Percentiles rank a stretch among this genome's conserved stretches.
phyloP scores from a whole-genome alignment of 2,113 vertebrate species.

The Indicator indicator region DNA sequence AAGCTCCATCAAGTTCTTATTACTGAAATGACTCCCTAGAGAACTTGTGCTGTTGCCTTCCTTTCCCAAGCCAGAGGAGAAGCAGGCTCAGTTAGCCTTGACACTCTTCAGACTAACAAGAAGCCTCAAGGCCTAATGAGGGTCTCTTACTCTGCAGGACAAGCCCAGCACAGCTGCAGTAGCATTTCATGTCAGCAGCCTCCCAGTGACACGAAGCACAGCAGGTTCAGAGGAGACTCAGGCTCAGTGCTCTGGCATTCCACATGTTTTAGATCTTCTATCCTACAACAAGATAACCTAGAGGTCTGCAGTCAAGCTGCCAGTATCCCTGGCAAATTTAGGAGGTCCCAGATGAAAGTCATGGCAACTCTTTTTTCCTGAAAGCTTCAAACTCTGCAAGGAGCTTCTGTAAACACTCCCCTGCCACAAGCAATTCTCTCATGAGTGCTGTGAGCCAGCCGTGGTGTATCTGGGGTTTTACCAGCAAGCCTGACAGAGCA shows the following conservation, averaged over 20 bases:
- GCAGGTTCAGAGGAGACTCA: background rate
- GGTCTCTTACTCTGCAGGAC: background rate
- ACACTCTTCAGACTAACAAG: background rate
- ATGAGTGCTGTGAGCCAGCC: background rate
- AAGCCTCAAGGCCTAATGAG: background rate
- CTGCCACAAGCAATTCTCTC: background rate
- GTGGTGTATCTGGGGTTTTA: background rate
- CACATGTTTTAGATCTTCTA: background rate
- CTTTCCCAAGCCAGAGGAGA: background rate
- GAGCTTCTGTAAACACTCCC: background rate
- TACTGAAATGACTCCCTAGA: background rate
- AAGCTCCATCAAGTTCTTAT: background rate
- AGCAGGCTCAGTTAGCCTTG: background rate
- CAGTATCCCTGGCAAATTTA: background rate
- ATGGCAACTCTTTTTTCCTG: background rate
- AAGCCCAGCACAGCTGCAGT: accelerated
- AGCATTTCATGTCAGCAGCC: background rate
- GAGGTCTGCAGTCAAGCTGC: background rate
- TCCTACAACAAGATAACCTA: background rate
- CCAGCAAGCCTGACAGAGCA: background rate
- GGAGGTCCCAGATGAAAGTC: background rate
- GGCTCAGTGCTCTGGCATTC: background rate
- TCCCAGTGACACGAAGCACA: accelerated
- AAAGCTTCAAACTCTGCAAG: background rate
- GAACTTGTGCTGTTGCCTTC: background rate